Evolutionary conservation across 2,888 invertebrate genomes (phyloP), one percentile per base, ranked within the genome.

Genomic region (Amaurobius ferox): DNA sequence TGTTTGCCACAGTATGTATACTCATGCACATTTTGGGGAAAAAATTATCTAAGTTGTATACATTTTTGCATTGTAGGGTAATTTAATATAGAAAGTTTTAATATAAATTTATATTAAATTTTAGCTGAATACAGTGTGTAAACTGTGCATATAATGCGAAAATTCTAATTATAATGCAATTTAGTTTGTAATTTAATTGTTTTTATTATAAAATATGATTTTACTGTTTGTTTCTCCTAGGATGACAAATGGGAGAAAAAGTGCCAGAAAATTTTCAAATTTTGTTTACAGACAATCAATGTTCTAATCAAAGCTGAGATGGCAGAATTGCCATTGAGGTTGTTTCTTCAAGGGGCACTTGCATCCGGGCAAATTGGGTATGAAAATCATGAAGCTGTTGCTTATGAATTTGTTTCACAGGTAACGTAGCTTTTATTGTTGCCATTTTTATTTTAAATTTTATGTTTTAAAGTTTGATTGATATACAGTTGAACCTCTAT

Each of bases 161-260:
- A 55, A 19, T 13, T n/a, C 19, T 55, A 55, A 9, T 55, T 0
- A 55, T 55, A 19, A n/a, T 55, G 55, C n/a, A 55, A 55, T 23
- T n/a, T n/a, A n/a, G n/a, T n/a, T n/a, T n/a, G n/a, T n/a, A n/a
- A n/a, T n/a, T 55, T 13, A n/a, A n/a, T 55, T 55, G n/a, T 55
- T 55, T 55, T 23, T n/a, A n/a, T n/a, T n/a, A n/a, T n/a, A n/a
- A 9, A n/a, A 23, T 62, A 28, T 28, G 28, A 26, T 29, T 13
- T 62, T 62, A 3, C 55, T 28, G 11, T 28, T 26, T 85, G n/a
- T 64, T 30, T 32, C 16, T 90, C 70, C 16, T 76, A 96, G 94
- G 98, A 99, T 91, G 96, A 96, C 77, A 96, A 97, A 93, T 99
- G 99, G 98, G 97, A 98, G 91, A 98, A 97, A 92, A 99, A 99